Percentiles rank a stretch among this genome's conserved stretches.
These are phyloP conservation scores for Pocillopora damicornis DNA, from an alignment of 64 coral and sea anemone genomes.

Conservation along the genomic window DNA sequence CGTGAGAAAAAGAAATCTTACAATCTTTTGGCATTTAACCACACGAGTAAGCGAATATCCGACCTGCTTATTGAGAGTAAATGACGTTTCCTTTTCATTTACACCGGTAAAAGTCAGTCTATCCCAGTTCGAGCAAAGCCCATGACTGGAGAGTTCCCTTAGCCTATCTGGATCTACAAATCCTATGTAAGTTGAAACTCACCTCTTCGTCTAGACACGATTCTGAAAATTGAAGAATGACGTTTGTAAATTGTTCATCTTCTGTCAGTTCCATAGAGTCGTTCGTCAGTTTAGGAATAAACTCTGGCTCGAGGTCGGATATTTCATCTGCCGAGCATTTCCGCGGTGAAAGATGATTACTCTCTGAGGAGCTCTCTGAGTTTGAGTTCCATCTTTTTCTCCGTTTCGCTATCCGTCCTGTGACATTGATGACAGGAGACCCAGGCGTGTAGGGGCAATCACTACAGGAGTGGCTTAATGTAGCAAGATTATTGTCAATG, in stretches of 20 bases:
- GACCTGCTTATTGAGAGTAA: no score
- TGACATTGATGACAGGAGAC: constrained; percentile 21
- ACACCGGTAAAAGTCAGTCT: background rate
- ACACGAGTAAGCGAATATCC: no score
- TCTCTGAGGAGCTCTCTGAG: constrained; percentile 35
- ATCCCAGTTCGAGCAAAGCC: background rate
- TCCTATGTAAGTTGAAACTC: background rate
- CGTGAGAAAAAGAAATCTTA: no score
- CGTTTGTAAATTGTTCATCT: constrained; percentile 38
- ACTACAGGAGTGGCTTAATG: constrained; percentile 21
- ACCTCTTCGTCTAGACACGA: constrained; percentile 7
- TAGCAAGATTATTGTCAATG: constrained; percentile 37
- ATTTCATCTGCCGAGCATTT: constrained; percentile 57
- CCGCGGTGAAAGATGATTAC: constrained; percentile 27
- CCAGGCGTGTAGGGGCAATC: constrained; percentile 21
- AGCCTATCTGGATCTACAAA: no score
- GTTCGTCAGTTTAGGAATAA: constrained; percentile 60
- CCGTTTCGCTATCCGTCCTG: constrained; percentile 22
- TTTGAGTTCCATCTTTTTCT: constrained; percentile 34
- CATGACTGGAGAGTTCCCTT: no score
- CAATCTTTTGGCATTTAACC: no score
- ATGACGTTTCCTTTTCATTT: no score
- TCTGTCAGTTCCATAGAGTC: constrained; percentile 59
- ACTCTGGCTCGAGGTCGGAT: constrained; percentile 72
- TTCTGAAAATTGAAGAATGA: background rate